Conservation (phyloP, 2,113 vertebrate genomes). For the Gulo gulo region DNA sequence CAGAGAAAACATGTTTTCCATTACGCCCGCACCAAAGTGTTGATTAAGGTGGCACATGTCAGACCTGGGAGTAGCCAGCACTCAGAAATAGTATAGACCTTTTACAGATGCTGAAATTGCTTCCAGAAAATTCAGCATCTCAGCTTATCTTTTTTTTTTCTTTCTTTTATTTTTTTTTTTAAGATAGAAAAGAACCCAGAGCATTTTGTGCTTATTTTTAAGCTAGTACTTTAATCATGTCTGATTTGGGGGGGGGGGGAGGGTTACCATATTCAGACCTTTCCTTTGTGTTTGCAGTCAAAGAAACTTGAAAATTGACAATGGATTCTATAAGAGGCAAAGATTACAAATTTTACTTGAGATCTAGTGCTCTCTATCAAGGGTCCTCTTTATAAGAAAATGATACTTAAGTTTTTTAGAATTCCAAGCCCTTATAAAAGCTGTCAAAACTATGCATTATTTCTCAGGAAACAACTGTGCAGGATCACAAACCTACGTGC, state of each 20-base stretch:
- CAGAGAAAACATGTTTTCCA: slow-evolving; percentile 71
- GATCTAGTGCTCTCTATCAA: not conserved
- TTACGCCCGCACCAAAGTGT: slow-evolving; percentile 60
- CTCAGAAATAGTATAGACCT: slow-evolving; percentile 43
- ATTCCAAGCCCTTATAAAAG: slow-evolving; percentile 8
- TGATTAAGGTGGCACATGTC: slow-evolving; percentile 74
- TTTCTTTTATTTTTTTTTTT: not conserved
- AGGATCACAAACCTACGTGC: not conserved
- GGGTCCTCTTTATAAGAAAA: not conserved
- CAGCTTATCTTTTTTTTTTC: slow-evolving; percentile 6
- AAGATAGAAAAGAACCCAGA: slow-evolving; percentile 13
- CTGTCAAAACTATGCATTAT: not conserved
- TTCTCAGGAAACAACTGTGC: slow-evolving; percentile 16
- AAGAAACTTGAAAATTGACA: slow-evolving; percentile 34
- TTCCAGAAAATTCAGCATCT: slow-evolving; percentile 66
- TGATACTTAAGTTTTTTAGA: not conserved
- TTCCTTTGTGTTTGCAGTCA: slow-evolving; percentile 43
- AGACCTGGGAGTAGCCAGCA: slow-evolving; percentile 62
- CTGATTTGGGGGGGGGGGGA: not conserved
- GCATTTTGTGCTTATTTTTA: slow-evolving; percentile 33
- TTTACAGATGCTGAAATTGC: slow-evolving; percentile 70
- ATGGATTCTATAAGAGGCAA: not conserved
- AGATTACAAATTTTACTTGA: slow-evolving; percentile 34
- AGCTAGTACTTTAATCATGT: slow-evolving; percentile 12
- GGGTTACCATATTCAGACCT: not conserved